These are phyloP conservation scores for Thalassophryne amazonica DNA, from an alignment of 2,797 vertebrate genomes.

Conservation along the genomic window DNA sequence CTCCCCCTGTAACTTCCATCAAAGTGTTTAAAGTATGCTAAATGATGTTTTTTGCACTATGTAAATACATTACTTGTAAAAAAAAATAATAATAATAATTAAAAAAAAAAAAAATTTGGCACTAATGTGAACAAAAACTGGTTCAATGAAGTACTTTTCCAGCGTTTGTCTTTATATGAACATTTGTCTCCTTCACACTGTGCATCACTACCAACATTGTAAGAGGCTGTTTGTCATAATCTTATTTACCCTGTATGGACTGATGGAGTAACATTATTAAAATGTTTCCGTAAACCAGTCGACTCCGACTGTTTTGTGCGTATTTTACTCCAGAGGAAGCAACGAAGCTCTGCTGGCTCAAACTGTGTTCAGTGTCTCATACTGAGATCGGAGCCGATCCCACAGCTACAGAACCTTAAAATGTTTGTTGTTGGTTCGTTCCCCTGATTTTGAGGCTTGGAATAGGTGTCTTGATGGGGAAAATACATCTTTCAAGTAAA, in stretches of 20 bases:
- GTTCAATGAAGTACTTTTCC: constrained; percentile 77
- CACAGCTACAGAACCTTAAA: too few relatives aligned
- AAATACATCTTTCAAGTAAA: too few relatives aligned
- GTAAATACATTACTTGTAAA: constrained; percentile 90
- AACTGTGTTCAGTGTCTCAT: too few relatives aligned
- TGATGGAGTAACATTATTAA: constrained; percentile 82
- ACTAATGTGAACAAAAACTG: constrained; percentile 80
- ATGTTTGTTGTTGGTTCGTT: too few relatives aligned
- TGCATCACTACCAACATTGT: constrained; percentile 68
- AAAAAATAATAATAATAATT: too few relatives aligned
- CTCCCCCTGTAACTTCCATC: constrained; percentile 51
- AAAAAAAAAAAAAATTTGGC: too few relatives aligned
- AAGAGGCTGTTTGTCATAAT: constrained; percentile 72
- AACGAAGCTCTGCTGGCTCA: too few relatives aligned
- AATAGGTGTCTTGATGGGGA: too few relatives aligned
- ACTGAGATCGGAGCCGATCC: too few relatives aligned
- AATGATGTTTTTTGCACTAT: constrained; percentile 95
- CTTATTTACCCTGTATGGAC: constrained; percentile 71
- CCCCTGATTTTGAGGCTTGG: too few relatives aligned
- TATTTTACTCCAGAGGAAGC: neutral
- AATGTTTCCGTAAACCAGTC: constrained; percentile 72
- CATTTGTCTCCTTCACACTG: constrained; percentile 71
- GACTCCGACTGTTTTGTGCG: neutral
- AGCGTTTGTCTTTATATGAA: constrained; percentile 75
- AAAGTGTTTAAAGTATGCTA: constrained; percentile 71